Base-by-base conservation (phyloP, 2,797 vertebrate species). In the Tarsius wallacei region DNA sequence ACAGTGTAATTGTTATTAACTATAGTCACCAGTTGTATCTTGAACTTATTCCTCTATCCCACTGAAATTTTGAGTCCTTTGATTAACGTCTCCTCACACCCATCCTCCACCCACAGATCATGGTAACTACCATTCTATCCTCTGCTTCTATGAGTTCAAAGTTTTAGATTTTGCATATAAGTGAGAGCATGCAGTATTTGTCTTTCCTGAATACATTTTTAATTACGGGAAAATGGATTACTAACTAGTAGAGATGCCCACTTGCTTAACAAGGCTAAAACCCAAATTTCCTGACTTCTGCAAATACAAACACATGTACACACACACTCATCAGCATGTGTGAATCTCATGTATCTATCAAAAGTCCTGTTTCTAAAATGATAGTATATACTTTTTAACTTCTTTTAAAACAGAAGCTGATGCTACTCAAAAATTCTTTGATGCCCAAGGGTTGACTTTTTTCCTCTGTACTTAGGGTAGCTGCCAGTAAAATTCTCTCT, bases 71-170 rank as follows among this genome's bases (percentile, higher is more conserved):
- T 63, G n/a, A 26, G 47, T 4, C 8, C 15, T 33, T 51, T 59
- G 28, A 42, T 2, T 10, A 73, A 21, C 1, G 19, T 16, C 22
- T 49, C 33, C 13, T 7, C 8, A 16, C 42, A 0, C 77, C 12
- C 64, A 5, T 14, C 12, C 7, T 9, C 2, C 12, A 63, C 28
- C 21, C 51, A 15, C 14, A 15, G 0, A 4, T 2, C 5, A 64
- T 10, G 22, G 57, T 73, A 17, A 7, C 28, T 21, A 36, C 14
- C 26, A 24, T 55, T 31, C n/a, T n/a, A 16, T 8, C 24, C 28
- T 63, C 26, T 51, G 36, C 16, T 68, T 80, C 24, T 68, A 15
- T 59, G 26, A 22, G 19, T 21, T 51, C 66, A 26, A 12, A 1
- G 36, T 26, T 31, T 36, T 13, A 24, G 12, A 78, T 33, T 70